phyloP scores from a whole-genome alignment of 2,888 invertebrate genomes.

The Chrysolina haemoptera region DNA sequence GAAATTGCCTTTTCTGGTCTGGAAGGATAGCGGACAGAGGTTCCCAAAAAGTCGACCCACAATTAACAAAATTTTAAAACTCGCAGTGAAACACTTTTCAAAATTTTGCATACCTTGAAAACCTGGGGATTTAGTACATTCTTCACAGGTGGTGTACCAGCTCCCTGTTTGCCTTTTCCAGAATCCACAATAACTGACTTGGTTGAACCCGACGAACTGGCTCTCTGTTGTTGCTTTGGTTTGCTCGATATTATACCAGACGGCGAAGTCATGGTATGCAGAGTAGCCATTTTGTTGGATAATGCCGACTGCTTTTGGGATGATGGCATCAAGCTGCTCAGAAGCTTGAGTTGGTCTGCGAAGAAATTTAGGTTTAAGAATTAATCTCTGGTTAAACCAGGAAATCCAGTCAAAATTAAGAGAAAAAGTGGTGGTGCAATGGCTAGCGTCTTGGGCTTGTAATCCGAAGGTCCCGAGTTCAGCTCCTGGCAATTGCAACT shows the following conservation, averaged over 20 bases:
- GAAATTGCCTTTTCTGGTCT: too few relatives aligned
- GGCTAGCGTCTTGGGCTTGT: too few relatives aligned
- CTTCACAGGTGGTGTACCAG: conserved; percentile 34
- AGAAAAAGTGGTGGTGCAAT: not conserved
- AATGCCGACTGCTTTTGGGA: conserved; percentile 35
- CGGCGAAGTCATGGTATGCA: conserved; percentile 48
- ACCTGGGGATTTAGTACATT: conserved; percentile 37
- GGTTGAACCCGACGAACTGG: conserved; percentile 16
- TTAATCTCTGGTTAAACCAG: too few relatives aligned
- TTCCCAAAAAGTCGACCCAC: too few relatives aligned
- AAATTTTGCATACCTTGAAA: conserved; percentile 47
- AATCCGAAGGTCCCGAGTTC: too few relatives aligned
- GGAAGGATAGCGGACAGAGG: too few relatives aligned
- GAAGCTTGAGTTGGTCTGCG: conserved; percentile 53
- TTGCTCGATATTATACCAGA: conserved; percentile 42
- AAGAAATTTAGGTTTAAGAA: conserved; percentile 19
- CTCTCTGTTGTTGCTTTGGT: conserved; percentile 29
- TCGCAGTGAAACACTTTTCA: too few relatives aligned
- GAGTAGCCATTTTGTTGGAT: conserved; percentile 43
- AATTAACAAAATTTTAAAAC: too few relatives aligned
- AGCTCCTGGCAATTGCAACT: too few relatives aligned
- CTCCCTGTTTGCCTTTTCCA: conserved; percentile 41
- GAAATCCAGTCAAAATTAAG: not conserved
- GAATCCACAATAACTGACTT: conserved; percentile 42
- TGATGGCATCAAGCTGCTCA: conserved; percentile 49